phyloP scores from a whole-genome alignment of 2,797 vertebrate species.

The Spea hammondii region DNA sequence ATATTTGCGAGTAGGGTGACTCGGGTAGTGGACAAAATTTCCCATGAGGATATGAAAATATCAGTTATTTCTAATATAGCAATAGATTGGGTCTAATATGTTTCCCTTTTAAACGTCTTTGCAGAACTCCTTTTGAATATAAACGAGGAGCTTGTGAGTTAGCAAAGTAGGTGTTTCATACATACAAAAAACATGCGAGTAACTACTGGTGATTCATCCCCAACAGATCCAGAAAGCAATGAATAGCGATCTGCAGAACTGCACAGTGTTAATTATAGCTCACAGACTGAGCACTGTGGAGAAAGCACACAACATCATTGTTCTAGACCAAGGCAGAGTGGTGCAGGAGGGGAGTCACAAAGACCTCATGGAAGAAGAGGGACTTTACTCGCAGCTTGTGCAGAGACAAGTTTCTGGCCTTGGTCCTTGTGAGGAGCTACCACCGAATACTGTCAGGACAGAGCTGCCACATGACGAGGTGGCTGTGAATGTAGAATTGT shows the following conservation, averaged over 20 bases:
- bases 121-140: constrained; percentile 11
- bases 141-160: constrained; percentile 6
- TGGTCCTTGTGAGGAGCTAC: constrained; percentile 55
- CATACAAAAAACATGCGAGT: constrained; percentile 21
- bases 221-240: constrained; percentile 88
- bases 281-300: constrained; percentile 95
- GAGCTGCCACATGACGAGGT: neutral
- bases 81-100: too few species aligned
- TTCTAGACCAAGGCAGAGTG: constrained; percentile 79
- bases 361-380: constrained; percentile 82
- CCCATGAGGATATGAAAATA: too few species aligned
- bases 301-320: constrained; percentile 80
- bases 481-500: constrained; percentile 2
- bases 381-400: constrained; percentile 87
- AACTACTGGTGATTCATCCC: constrained; percentile 31
- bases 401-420: constrained; percentile 86
- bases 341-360: constrained; percentile 85
- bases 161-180: constrained; percentile 4
- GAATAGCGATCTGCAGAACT: constrained; percentile 74
- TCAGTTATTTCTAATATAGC: too few species aligned
- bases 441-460: neutral
- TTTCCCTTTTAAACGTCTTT: neutral
- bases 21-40: too few species aligned
- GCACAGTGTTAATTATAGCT: constrained; percentile 86
- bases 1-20: too few species aligned